Evolutionary conservation across 2,888 invertebrate genomes (phyloP).

Genomic region (Sicus ferrugineus): DNA sequence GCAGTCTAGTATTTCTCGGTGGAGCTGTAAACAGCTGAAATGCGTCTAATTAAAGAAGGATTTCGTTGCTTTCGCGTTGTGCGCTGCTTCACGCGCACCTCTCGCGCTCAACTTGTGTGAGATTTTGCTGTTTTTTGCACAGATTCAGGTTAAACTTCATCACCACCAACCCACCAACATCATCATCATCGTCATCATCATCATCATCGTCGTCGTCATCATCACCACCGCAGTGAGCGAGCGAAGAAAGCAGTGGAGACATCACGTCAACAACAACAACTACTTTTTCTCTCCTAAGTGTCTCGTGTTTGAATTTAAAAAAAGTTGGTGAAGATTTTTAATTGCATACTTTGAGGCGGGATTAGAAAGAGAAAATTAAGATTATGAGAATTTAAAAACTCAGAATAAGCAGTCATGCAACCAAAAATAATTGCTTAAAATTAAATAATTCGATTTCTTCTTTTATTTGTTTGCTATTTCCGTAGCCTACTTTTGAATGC

Average conservation of each 20-base stretch:
- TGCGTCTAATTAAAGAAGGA: constrained; percentile 20
- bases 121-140: not conserved
- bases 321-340: too few relatives aligned
- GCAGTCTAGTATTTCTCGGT: not conserved
- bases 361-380: too few relatives aligned
- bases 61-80: constrained; percentile 14
- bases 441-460: too few relatives aligned
- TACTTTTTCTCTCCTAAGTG: too few relatives aligned
- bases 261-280: not conserved
- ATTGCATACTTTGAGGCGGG: constrained; percentile 24
- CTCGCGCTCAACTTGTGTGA: too few relatives aligned
- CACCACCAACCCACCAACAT: not conserved
- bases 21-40: constrained; percentile 16
- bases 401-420: too few relatives aligned
- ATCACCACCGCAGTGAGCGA: not conserved
- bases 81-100: not conserved
- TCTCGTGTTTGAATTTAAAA: too few relatives aligned
- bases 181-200: not conserved
- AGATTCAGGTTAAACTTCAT: constrained; percentile 20
- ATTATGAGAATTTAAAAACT: too few relatives aligned
- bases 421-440: too few relatives aligned
- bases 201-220: not conserved
- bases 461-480: too few relatives aligned
- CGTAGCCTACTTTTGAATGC: too few relatives aligned
- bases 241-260: not conserved